phyloP scores from a whole-genome alignment of 2,113 vertebrate genomes.

The Candoia aspera region DNA sequence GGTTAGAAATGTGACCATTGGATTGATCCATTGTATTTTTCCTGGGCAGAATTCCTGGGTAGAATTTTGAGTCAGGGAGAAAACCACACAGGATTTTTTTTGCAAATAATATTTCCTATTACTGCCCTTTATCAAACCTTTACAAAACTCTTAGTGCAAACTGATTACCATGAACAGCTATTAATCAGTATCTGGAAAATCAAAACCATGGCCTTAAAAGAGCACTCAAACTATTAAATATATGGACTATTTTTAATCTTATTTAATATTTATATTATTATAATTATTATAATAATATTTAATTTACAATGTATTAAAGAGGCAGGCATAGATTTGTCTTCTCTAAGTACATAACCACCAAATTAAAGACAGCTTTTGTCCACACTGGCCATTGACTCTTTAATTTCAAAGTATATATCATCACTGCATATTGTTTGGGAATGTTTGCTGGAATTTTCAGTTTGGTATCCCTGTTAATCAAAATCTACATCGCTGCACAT shows the following conservation, averaged over 20 bases:
- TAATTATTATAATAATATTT: no score
- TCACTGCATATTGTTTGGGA: background rate
- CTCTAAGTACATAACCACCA: background rate
- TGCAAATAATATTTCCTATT: background rate
- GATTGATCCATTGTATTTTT: background rate
- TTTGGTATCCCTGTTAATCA: conserved; percentile 29
- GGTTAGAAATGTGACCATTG: background rate
- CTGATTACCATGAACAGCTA: background rate
- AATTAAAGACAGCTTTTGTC: background rate
- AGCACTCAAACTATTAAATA: conserved; percentile 7
- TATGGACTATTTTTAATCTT: rapidly evolving
- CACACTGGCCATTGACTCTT: background rate
- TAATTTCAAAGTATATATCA: conserved; percentile 9
- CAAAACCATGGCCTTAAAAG: background rate
- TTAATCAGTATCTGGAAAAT: background rate
- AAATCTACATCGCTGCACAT: background rate
- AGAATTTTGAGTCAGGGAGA: background rate
- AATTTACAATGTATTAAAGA: conserved; percentile 16
- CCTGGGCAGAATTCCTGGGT: background rate
- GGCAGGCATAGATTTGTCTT: background rate
- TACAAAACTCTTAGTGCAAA: background rate
- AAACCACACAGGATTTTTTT: background rate
- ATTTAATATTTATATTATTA: background rate
- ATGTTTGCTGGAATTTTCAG: conserved; percentile 19
- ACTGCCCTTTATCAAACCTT: conserved; percentile 12